phyloP scores from a whole-genome alignment of 2,113 vertebrate genomes.

The Emydocephalus ijimae region DNA sequence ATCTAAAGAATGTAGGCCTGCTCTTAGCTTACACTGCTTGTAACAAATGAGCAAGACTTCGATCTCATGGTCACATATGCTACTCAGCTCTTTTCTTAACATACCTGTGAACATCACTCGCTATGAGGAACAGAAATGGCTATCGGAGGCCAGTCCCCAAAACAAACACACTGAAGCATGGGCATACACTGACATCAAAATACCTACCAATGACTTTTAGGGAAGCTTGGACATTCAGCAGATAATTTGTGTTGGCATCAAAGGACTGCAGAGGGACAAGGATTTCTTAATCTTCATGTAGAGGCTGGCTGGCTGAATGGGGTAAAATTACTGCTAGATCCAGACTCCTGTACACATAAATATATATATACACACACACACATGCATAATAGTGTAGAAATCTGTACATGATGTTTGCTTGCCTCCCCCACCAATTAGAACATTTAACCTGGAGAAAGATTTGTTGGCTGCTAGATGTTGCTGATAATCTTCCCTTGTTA shows the following conservation, averaged over 20 bases:
- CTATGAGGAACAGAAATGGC: not conserved
- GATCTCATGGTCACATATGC: not conserved
- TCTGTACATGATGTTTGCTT: not conserved
- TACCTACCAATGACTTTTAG: not conserved
- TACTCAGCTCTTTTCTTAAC: not conserved
- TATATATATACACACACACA: not conserved
- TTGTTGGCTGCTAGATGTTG: not conserved
- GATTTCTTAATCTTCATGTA: not conserved
- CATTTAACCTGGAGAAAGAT: not conserved
- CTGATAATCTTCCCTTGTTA: not conserved
- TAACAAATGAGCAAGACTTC: not conserved
- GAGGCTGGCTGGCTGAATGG: not conserved
- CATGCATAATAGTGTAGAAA: not conserved
- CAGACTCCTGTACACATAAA: not conserved
- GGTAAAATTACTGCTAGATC: not conserved
- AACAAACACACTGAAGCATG: not conserved
- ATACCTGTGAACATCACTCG: not conserved
- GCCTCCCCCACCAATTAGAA: not conserved
- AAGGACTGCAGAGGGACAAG: not conserved
- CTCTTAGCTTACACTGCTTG: not conserved
- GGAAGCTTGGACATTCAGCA: not conserved
- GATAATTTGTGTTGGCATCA: not conserved
- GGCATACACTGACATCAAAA: not conserved
- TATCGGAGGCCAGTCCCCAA: not conserved
- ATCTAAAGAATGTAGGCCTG: not conserved